A percentile compares a stretch with the other conserved stretches of the same genome.
Evolutionary conservation across 1,140 invertebrate species (phyloP).

Genomic region (Plutomurus gul): DNA sequence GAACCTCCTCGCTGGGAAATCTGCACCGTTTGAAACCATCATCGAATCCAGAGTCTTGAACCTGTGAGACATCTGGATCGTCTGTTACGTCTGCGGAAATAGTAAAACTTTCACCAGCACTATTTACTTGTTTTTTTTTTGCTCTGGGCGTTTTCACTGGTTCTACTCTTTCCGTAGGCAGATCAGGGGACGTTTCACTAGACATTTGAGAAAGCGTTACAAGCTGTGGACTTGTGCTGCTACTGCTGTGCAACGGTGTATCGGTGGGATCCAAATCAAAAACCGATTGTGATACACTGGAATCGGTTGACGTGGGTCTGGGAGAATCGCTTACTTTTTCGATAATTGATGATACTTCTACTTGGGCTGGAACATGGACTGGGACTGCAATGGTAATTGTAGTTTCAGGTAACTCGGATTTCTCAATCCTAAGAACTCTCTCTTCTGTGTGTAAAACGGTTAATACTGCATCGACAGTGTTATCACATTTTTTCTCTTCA

Average conservation of each 20-base stretch:
- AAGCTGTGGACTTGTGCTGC: neutral
- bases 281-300: neutral
- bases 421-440: neutral
- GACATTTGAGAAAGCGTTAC: neutral
- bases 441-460: neutral
- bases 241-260: neutral
- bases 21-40: neutral
- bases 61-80: neutral
- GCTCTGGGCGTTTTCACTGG: slow-evolving; percentile 48
- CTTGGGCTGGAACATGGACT: neutral
- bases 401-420: neutral
- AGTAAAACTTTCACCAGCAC: slow-evolving; percentile 57
- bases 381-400: neutral
- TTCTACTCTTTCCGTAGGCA: neutral
- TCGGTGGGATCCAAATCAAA: neutral
- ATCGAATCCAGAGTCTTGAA: slow-evolving; percentile 7
- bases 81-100: neutral
- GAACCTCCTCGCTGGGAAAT: neutral
- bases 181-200: neutral
- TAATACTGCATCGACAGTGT: neutral
- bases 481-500: neutral
- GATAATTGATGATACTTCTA: neutral
- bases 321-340: neutral
- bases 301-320: neutral
- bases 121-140: slow-evolving; percentile 65